Evolutionary conservation across 2,888 invertebrate genomes (phyloP).

Genomic region (Carcina quercana): DNA sequence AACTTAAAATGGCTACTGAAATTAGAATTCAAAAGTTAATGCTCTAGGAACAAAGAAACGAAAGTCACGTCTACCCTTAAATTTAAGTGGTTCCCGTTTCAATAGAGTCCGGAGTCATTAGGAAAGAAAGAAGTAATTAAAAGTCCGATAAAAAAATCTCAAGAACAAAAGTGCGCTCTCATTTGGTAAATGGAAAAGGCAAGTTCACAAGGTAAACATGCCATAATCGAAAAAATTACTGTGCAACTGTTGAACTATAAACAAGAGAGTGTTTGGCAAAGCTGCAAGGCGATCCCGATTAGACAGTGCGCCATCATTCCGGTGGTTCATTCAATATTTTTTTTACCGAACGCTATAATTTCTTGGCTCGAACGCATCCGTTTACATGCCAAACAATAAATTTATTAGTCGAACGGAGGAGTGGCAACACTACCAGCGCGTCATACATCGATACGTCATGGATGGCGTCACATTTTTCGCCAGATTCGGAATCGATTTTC

Average conservation of each 20-base stretch:
- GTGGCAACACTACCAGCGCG: constrained; percentile 64
- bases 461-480: constrained; percentile 53
- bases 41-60: constrained; percentile 22
- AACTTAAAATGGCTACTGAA: constrained; percentile 1
- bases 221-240: constrained; percentile 10
- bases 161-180: constrained; percentile 29
- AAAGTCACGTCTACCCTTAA: constrained; percentile 58
- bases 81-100: constrained; percentile 49
- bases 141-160: constrained; percentile 51
- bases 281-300: constrained; percentile 52
- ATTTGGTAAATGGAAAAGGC: constrained; percentile 4
- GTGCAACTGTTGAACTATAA: constrained; percentile 29
- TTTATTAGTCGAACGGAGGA: constrained; percentile 69
- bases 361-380: constrained; percentile 74
- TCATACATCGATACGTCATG: constrained; percentile 65
- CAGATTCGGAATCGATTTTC: constrained; percentile 48
- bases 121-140: constrained; percentile 63
- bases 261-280: constrained; percentile 59
- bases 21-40: constrained; percentile 2
- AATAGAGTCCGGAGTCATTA: constrained; percentile 61
- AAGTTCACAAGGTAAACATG: constrained; percentile 11
- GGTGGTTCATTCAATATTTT: constrained; percentile 71
- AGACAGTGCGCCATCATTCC: constrained; percentile 65
- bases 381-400: constrained; percentile 75
- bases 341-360: constrained; percentile 71